Evolutionary conservation across 2,113 vertebrate species (phyloP), one percentile per base, ranked within the genome.

Genomic region (Lycaon pictus): DNA sequence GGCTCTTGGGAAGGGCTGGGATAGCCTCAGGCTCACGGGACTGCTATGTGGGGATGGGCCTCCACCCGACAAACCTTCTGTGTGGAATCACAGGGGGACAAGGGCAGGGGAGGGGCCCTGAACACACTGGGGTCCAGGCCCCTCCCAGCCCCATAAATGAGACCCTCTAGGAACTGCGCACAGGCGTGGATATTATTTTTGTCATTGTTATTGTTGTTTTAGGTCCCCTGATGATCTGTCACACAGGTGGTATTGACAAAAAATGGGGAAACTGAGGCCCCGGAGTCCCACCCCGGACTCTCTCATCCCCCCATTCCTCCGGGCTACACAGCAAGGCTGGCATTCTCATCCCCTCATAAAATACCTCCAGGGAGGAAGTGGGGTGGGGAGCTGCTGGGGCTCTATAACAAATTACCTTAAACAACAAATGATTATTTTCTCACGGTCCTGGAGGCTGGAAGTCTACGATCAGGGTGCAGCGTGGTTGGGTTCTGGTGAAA

Each of bases 361-460:
- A 53, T 11, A 13, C 0, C 19, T n/a, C 62, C 62, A 7, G 20
- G 27, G 20, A 87, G 12, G 53, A 76, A 67, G 11, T 6, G 35
- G 43, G 22, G 23, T 22, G 2, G 29, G 23, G n/a, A 0, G 9
- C 15, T 4, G 55, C 62, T 51, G 0, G 0, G 63, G 51, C 7
- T 60, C 53, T 27, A 0, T 81, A 16, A 51, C 32, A 60, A 22
- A 29, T 8, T 11, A 35, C 8, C 37, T 53, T 71, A 51, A 37
- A 6, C 25, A 11, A 5, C 5, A 48, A 43, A 35, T 35, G 37
- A 29, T 25, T 77, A 48, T 10, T 27, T 51, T 2, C 74, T 35
- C 37, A 1, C 16, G 20, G 20, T 60, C 43, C 72, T 2, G 5
- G 35, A 72, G 13, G 85, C 29, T 8, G 55, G 37, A 35, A 9